phyloP scores from a whole-genome alignment of 2,888 invertebrate species.

The Sepiola atlantica region DNA sequence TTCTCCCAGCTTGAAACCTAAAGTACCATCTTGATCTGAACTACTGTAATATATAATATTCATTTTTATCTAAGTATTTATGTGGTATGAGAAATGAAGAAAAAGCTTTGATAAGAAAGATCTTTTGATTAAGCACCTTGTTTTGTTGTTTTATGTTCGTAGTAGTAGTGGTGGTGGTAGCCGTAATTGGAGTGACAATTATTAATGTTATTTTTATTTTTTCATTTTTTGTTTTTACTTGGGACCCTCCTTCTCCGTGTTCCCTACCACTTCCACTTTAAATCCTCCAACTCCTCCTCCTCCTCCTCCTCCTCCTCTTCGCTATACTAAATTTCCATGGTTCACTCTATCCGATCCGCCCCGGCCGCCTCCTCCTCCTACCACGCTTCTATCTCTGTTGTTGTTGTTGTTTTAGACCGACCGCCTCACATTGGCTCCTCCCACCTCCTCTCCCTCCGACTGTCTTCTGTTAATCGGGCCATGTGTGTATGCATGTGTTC shows the following conservation, averaged over 20 bases:
- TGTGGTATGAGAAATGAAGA: too few species aligned
- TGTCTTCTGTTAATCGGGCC: neutral
- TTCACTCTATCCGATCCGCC: neutral
- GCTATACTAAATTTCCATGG: too few species aligned
- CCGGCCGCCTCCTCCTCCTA: neutral
- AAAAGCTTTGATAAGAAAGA: too few species aligned
- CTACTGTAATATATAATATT: too few species aligned
- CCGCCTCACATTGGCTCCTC: neutral
- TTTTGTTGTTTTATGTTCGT: neutral
- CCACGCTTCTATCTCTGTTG: neutral
- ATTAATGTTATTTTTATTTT: neutral
- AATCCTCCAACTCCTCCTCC: neutral
- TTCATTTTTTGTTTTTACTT: neutral
- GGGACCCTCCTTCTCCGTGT: neutral
- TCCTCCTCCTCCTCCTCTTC: neutral
- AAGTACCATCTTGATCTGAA: too few species aligned
- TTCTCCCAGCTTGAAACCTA: too few species aligned
- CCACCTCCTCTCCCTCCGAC: neutral
- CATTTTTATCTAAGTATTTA: too few species aligned
- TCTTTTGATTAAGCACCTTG: too few species aligned
- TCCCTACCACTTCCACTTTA: neutral
- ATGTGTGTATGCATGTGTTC: neutral
- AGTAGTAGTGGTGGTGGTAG: neutral
- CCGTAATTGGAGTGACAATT: neutral
- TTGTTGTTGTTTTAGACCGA: neutral